phyloP scores from a whole-genome alignment of 2,888 invertebrate genomes.

The Gibbula magus region DNA sequence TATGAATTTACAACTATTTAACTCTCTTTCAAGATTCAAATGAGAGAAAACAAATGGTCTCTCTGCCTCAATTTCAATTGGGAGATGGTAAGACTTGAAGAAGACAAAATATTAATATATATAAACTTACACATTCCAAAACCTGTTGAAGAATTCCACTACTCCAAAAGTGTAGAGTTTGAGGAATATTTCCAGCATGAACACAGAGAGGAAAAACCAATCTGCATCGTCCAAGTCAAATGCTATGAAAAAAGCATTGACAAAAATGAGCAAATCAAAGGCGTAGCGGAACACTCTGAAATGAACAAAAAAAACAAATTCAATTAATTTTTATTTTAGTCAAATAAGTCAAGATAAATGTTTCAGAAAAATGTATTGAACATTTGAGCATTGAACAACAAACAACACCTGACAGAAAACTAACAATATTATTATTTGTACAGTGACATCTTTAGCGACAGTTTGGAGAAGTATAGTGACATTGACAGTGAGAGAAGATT shows the following conservation, averaged over 20 bases:
- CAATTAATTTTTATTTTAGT: background rate
- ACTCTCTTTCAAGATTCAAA: background rate
- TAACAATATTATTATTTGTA: no score
- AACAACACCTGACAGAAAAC: no score
- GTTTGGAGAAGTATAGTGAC: no score
- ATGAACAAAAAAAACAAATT: slow-evolving; percentile 28
- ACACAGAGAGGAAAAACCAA: slow-evolving; percentile 75
- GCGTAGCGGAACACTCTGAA: slow-evolving; percentile 74
- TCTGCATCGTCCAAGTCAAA: slow-evolving; percentile 73
- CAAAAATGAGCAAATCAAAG: slow-evolving; percentile 75
- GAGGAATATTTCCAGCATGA: slow-evolving; percentile 75
- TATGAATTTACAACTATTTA: no score
- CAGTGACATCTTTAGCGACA: no score
- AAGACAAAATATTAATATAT: background rate
- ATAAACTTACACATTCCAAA: slow-evolving; percentile 76
- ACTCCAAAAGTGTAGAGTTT: slow-evolving; percentile 76
- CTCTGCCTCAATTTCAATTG: background rate
- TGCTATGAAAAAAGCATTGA: slow-evolving; percentile 76
- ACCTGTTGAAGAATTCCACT: slow-evolving; percentile 70
- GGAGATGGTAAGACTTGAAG: background rate
- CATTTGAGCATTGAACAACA: no score
- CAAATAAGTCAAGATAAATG: background rate
- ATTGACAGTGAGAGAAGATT: no score
- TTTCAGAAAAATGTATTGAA: no score
- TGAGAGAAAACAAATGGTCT: background rate